Evolutionary conservation across 2,888 invertebrate genomes (phyloP).

Genomic region (Polydrusus tereticollis): DNA sequence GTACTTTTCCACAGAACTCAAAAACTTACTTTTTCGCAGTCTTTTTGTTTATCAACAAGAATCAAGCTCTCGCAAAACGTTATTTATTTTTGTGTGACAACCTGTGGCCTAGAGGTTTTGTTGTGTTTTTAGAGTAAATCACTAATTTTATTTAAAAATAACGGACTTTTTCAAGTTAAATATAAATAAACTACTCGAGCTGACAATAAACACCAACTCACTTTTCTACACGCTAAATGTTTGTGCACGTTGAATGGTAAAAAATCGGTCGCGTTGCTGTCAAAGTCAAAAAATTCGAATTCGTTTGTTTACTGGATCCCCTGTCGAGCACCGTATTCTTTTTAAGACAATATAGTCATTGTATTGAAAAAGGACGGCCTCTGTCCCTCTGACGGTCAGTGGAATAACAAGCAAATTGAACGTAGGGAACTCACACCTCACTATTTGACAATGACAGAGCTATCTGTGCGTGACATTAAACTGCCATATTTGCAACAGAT

Average conservation of each 20-base stretch:
- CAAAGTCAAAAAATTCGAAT: too few species aligned
- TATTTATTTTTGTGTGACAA: constrained; percentile 30
- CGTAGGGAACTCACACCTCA: too few species aligned
- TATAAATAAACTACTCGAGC: constrained; percentile 12
- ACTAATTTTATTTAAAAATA: not conserved
- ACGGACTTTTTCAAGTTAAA: not conserved
- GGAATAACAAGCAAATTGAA: too few species aligned
- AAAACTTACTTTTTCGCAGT: too few species aligned
- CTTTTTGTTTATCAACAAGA: constrained; percentile 27
- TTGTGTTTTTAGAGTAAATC: not conserved
- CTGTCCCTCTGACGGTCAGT: too few species aligned
- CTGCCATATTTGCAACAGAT: too few species aligned
- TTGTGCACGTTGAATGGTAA: not conserved
- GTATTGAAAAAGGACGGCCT: too few species aligned
- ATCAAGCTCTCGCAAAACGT: not conserved
- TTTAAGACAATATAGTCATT: not conserved
- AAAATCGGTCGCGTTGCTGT: constrained; percentile 4
- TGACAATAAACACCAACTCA: constrained; percentile 12
- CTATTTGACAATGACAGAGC: too few species aligned
- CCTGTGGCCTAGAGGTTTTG: not conserved
- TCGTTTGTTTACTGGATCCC: too few species aligned
- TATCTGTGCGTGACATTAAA: too few species aligned
- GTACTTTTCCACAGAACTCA: constrained; percentile 2
- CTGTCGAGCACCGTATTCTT: too few species aligned
- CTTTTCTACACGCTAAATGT: constrained; percentile 14